Evolutionary conservation across 2,888 invertebrate genomes (phyloP), one percentile per base, ranked within the genome.

Genomic region (Pseudolycoriella hygida): DNA sequence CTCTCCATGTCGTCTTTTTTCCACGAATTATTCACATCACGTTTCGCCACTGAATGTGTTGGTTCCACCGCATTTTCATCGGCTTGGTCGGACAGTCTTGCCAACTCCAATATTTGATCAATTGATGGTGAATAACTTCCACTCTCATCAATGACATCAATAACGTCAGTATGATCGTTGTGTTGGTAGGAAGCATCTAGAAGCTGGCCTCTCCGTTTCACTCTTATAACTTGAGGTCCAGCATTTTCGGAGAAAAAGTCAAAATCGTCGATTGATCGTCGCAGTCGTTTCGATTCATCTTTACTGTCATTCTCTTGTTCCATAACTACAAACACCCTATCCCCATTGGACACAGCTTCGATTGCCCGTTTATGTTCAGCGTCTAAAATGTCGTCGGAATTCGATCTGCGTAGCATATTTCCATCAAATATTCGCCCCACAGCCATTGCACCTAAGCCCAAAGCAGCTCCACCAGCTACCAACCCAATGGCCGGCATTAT

Each of bases 391-490:
- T 59, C 41, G 17, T 43, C 44, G 10, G 42, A 46, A 54, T 66
- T 45, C 1, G 43, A 43, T 14, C 47, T 41, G 20, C 39, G 45
- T 6, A 52, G 20, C 15, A 76, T 61, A 53, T 77, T 76, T 0
- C 74, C 74, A 52, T 78, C 77, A 8, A 82, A 62, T 48, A 79
- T 74, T 50, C 81, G 69, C 8, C 83, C 83, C 48, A 85, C 75
- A 1, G 84, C 84, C 0, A 83, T 80, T 0, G 83, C 84, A 4
- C 83, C 84, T n/a, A 85, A 70, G 1, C 83, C 82, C 18, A 85
- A 61, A 2, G 85, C 85, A 1, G 85, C 84, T 12, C 85, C 84
- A n/a, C 84, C 83, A 10, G 84, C 83, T 55, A 86, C 77, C 5
- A 84, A 62, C 3, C 85, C 81, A 17, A 84, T 64, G 1, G 84